Percentiles rank a stretch among this genome's conserved stretches.
phyloP scores from a whole-genome alignment of 1,140 invertebrate species.

The Lasioglossum albipes region DNA sequence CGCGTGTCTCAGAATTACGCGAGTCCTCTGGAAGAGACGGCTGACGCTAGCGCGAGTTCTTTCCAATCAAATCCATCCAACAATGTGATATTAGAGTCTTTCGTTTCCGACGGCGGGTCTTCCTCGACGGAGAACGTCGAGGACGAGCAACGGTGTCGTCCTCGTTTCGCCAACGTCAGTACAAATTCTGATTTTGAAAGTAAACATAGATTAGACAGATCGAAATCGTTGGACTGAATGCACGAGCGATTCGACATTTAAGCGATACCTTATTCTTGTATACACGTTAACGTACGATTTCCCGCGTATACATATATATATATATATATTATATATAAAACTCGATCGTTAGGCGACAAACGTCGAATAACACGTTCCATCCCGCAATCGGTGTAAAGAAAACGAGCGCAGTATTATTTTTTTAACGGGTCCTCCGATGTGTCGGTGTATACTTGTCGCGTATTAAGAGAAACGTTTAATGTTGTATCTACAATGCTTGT shows the following conservation, averaged over 20 bases:
- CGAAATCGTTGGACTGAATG: conserved; percentile 75
- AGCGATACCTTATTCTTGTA: conserved; percentile 56
- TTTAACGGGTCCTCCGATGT: conserved; percentile 1
- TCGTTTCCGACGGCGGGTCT: conserved; percentile 64
- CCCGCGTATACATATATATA: conserved; percentile 8
- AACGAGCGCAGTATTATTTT: conserved; percentile 28
- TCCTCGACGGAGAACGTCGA: conserved; percentile 53
- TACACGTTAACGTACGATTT: conserved; percentile 30
- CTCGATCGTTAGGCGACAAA: neutral
- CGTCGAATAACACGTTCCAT: neutral
- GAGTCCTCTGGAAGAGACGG: conserved; percentile 1
- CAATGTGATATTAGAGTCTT: conserved; percentile 78
- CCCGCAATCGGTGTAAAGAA: conserved; percentile 17
- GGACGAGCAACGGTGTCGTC: conserved; percentile 40
- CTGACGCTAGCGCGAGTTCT: conserved; percentile 20
- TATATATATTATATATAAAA: no score
- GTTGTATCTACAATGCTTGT: conserved; percentile 13
- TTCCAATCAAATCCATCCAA: conserved; percentile 78
- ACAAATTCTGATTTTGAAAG: conserved; percentile 77
- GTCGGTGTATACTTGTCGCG: neutral
- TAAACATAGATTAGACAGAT: conserved; percentile 78
- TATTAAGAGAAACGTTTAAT: neutral
- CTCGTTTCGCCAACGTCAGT: conserved; percentile 66
- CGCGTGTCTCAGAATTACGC: neutral
- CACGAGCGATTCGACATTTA: neutral